Percentiles rank a stretch among this genome's conserved stretches.
phyloP scores from a whole-genome alignment of 2,888 invertebrate species.

The Hyppa rectilinea region DNA sequence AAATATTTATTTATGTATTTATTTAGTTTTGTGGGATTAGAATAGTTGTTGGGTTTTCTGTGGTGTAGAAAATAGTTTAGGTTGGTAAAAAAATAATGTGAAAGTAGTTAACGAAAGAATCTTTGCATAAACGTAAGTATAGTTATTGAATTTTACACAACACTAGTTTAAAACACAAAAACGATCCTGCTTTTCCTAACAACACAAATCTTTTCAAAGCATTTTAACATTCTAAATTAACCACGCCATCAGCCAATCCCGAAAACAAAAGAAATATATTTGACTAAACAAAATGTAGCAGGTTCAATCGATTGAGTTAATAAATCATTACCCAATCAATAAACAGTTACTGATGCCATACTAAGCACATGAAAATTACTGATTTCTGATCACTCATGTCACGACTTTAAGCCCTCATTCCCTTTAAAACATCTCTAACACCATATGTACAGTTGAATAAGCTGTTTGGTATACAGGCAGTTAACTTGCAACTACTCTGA shows the following conservation, averaged over 20 bases:
- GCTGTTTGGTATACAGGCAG: no score
- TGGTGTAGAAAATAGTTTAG: conserved; percentile 12
- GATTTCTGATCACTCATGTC: no score
- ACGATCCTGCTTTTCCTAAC: not conserved
- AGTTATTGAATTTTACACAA: not conserved
- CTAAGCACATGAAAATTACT: no score
- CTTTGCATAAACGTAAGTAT: not conserved
- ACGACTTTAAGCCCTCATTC: not conserved
- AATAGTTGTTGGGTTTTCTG: not conserved
- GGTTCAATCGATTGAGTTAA: not conserved
- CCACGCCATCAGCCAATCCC: no score
- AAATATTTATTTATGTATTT: conserved; percentile 18
- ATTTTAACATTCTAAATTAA: no score
- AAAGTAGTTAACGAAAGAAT: no score
- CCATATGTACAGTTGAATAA: not conserved
- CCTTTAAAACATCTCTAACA: not conserved
- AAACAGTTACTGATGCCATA: no score
- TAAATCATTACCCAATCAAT: not conserved
- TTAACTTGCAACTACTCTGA: no score
- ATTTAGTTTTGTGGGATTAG: not conserved
- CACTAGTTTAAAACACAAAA: no score
- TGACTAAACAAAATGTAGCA: not conserved
- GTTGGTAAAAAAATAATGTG: not conserved
- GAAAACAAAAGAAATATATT: not conserved
- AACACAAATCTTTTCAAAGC: not conserved